Percentiles rank a stretch among this genome's conserved stretches.
Evolutionary conservation across 2,113 vertebrate species (phyloP).

Genomic region (Bombycilla garrulus): DNA sequence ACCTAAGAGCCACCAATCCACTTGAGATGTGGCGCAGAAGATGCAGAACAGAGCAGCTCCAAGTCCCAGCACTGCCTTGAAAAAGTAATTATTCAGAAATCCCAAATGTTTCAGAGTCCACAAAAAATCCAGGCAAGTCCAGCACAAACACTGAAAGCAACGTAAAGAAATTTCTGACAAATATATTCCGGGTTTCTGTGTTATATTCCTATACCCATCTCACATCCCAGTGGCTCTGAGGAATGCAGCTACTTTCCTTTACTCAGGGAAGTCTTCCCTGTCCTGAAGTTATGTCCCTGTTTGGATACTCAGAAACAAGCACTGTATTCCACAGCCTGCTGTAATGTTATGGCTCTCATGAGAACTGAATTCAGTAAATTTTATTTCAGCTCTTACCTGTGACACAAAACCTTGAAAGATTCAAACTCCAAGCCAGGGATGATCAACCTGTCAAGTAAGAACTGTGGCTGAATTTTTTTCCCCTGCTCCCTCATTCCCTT

Average conservation of each 20-base stretch:
- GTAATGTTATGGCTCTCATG: neutral
- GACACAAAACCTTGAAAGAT: neutral
- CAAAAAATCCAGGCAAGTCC: neutral
- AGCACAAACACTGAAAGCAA: neutral
- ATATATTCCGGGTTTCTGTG: neutral
- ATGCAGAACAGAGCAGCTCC: neutral
- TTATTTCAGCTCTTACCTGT: neutral
- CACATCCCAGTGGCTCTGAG: neutral
- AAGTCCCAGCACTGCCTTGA: neutral
- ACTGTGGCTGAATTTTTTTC: neutral
- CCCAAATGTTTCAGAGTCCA: neutral
- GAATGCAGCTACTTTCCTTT: neutral
- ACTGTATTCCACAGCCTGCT: neutral
- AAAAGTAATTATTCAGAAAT: neutral
- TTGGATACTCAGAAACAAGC: neutral
- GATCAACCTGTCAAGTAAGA: neutral
- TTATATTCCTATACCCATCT: neutral
- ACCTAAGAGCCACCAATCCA: neutral
- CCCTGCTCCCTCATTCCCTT: neutral
- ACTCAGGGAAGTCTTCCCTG: neutral
- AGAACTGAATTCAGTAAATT: neutral
- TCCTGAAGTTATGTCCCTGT: neutral
- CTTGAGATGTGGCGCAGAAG: accelerated
- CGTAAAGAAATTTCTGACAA: neutral
- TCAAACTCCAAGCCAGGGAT: neutral